Evolutionary conservation across 2,888 invertebrate species (phyloP).

Genomic region (Electrophaes corylata): DNA sequence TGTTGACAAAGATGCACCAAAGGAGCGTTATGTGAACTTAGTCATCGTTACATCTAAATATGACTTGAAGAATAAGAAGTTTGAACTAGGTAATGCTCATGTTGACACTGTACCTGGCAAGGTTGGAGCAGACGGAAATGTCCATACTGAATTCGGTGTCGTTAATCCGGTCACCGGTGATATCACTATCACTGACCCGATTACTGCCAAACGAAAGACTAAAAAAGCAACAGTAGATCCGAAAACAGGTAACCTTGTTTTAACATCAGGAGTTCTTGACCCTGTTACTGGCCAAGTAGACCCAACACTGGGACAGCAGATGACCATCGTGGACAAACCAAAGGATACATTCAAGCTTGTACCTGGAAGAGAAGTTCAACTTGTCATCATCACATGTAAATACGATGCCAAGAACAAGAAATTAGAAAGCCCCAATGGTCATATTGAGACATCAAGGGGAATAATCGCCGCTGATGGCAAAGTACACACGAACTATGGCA

Average conservation of each 20-base stretch:
- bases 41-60: conserved; percentile 81
- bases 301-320: conserved; percentile 79
- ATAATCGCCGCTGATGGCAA: conserved; percentile 65
- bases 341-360: conserved; percentile 59
- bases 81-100: conserved; percentile 73
- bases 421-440: conserved; percentile 80
- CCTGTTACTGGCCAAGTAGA: conserved; percentile 81
- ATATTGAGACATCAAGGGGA: conserved; percentile 75
- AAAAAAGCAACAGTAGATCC: conserved; percentile 86
- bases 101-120: conserved; percentile 63
- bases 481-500: conserved; percentile 79
- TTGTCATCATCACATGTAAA: conserved; percentile 79
- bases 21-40: conserved; percentile 70
- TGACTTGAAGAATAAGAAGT: conserved; percentile 75
- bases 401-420: conserved; percentile 81
- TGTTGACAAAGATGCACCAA: conserved; percentile 64
- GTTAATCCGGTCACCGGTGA: conserved; percentile 83
- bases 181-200: conserved; percentile 80
- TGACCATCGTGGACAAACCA: conserved; percentile 60
- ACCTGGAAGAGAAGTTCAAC: conserved; percentile 71
- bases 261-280: conserved; percentile 79
- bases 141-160: conserved; percentile 81
- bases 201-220: conserved; percentile 84
- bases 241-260: conserved; percentile 82
- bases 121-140: conserved; percentile 70